Evolutionary conservation across 2,888 invertebrate species (phyloP), one percentile per base, ranked within the genome.

Genomic region (Pristionchus entomophagus): DNA sequence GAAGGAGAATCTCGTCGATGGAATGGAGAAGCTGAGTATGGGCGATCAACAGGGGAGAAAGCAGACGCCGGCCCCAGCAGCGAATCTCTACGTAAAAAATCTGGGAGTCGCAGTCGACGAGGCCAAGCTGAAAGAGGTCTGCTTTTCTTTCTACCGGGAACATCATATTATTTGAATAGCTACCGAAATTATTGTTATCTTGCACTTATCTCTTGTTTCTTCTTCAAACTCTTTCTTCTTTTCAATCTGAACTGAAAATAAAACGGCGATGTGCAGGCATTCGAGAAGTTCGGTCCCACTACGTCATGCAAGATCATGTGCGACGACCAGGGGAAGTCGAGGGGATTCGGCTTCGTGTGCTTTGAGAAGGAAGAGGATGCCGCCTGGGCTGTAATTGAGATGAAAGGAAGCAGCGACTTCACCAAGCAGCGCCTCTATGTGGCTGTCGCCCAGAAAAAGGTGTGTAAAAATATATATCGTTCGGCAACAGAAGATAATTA

Each of bases 21-120:
- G 91, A 62, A 86, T 88, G 62, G 92, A 91, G 35, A 81, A 87
- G n/a, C n/a, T n/a, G n/a, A n/a, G n/a, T n/a, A n/a, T n/a, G n/a
- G n/a, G n/a, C n/a, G n/a, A n/a, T n/a, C n/a, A n/a, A n/a, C n/a
- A n/a, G n/a, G n/a, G n/a, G n/a, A n/a, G n/a, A n/a, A n/a, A n/a
- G n/a, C n/a, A n/a, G n/a, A n/a, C n/a, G n/a, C n/a, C n/a, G n/a
- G n/a, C n/a, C 93, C 95, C 95, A 94, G 99, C 99, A 86, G 98
- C 99, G 10, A 99, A 99, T 94, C 95, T 99, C 91, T 99, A 99
- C 94, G 99, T 99, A 0, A 99, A 99, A 94, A 99, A 99, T 94
- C 95, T 99, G 92, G 99, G 99, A 94, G 99, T 99, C 93, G 96
- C 96, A 38, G 97, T 99, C 93, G 98, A 98, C 94, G 99, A 99